Base-by-base conservation (phyloP, 1,140 invertebrate genomes). In the Myzus persicae region DNA sequence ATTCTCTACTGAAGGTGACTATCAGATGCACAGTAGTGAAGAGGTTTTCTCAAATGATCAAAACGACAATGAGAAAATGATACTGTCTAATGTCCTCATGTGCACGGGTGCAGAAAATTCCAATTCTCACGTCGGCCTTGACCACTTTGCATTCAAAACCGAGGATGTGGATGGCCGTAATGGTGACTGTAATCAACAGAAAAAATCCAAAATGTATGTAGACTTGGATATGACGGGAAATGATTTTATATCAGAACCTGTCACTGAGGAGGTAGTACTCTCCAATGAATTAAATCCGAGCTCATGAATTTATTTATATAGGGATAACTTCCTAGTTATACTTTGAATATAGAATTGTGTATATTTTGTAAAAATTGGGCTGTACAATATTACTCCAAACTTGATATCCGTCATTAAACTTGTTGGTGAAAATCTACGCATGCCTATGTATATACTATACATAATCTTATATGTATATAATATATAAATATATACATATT, bases 251-350 rank as follows among this genome's bases (percentile, higher is more conserved):
- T 93, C 91, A 1, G 91, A 93, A 85, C 81, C 91, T 38, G 91
- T 93, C 20, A 84, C 44, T 31, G 91, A 93, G 46, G 91, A 93
- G 38, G 91, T 93, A 84, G 91, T 93, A 31, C 91, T 93, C 51
- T 38, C 91, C 46, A 93, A 7, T 42, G 91, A 93, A 51, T 51
- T 93, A 54, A 81, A 93, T 93, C 91, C 91, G 40, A 84, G 38
- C 91, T 93, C 91, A 46, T 93, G 91, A 93, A 85, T 93, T 85
- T 93, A 85, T 93, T 93, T 93, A 93, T 93, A 54, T 54, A 84
- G 85, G 46, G 81, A 82, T 54, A 51, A 90, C 31, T 84, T 38
- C 18, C 26, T 93, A 85, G 46, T 93, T 93, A 93, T 93, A 85
- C n/a, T 85, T 51, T 93, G 42, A 38, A 93, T 36, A 84, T 93